phyloP scores from a whole-genome alignment of 2,888 invertebrate genomes.

The Lasioglossum figueresi region DNA sequence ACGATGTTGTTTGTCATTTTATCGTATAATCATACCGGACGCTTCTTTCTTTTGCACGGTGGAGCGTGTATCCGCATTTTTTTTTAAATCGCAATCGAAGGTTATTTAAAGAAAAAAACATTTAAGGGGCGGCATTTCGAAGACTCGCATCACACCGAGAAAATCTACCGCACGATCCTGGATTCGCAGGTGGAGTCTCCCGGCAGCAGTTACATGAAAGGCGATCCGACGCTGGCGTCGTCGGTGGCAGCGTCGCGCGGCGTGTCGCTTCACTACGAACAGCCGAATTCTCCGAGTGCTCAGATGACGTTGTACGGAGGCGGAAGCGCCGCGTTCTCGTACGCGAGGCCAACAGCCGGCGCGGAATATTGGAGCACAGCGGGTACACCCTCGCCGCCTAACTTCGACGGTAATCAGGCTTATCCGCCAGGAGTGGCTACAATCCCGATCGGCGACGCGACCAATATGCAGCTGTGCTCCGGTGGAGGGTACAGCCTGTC shows the following conservation, averaged over 20 bases:
- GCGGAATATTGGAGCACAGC: slow-evolving; percentile 77
- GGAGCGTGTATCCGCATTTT: no score
- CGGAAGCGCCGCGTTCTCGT: slow-evolving; percentile 22
- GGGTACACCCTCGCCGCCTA: slow-evolving; percentile 70
- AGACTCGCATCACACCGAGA: no score
- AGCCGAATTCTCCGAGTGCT: slow-evolving; percentile 86
- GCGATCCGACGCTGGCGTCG: slow-evolving; percentile 89
- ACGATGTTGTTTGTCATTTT: no score
- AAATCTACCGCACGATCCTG: no score
- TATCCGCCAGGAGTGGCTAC: slow-evolving; percentile 75
- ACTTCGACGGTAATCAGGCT: slow-evolving; percentile 79
- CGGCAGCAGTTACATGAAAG: slow-evolving; percentile 86
- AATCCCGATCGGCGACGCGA: slow-evolving; percentile 76
- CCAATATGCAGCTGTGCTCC: slow-evolving; percentile 77
- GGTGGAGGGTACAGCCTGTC: slow-evolving; percentile 77
- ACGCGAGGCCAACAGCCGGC: slow-evolving; percentile 18
- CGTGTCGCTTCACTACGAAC: slow-evolving; percentile 86
- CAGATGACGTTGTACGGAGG: slow-evolving; percentile 87
- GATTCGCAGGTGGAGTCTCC: slow-evolving; percentile 81
- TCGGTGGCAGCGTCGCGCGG: slow-evolving; percentile 84
- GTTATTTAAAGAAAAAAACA: no score
- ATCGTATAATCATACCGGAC: no score
- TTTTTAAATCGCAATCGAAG: no score
- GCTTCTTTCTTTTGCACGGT: no score
- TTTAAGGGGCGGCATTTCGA: no score